Evolutionary conservation across 2,113 vertebrate species (phyloP).

Genomic region (Eulemur macaco): DNA sequence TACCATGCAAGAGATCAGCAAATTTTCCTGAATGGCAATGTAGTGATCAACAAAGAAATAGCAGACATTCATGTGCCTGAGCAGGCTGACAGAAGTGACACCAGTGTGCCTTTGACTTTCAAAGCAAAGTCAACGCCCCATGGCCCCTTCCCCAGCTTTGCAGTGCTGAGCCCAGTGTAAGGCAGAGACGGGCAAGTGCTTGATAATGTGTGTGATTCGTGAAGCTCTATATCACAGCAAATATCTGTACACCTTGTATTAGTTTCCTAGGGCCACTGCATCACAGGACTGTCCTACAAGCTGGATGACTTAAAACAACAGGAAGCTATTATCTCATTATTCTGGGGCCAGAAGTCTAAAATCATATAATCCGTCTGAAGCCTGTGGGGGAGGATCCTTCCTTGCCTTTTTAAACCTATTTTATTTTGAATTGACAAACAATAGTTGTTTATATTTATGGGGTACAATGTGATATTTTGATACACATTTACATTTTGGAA

Average conservation of each 20-base stretch:
- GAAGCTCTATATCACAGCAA: constrained; percentile 61
- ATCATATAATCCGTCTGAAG: background rate
- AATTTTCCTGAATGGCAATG: background rate
- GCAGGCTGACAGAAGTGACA: background rate
- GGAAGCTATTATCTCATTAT: background rate
- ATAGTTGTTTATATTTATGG: background rate
- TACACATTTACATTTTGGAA: background rate
- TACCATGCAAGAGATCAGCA: background rate
- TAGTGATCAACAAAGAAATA: background rate
- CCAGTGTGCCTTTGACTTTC: background rate
- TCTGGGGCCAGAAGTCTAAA: background rate
- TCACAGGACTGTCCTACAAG: background rate
- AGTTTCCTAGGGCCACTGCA: background rate
- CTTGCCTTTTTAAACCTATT: background rate
- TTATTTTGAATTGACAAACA: background rate
- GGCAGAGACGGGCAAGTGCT: background rate
- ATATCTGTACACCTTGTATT: background rate
- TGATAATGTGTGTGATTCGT: background rate
- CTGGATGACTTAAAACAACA: background rate
- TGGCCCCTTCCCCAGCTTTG: background rate
- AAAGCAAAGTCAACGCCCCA: background rate
- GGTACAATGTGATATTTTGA: background rate
- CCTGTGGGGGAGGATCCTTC: background rate
- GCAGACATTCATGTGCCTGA: background rate
- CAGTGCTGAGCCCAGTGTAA: background rate